Conservation (phyloP, 2,797 vertebrate species). For the Falco naumanni region DNA sequence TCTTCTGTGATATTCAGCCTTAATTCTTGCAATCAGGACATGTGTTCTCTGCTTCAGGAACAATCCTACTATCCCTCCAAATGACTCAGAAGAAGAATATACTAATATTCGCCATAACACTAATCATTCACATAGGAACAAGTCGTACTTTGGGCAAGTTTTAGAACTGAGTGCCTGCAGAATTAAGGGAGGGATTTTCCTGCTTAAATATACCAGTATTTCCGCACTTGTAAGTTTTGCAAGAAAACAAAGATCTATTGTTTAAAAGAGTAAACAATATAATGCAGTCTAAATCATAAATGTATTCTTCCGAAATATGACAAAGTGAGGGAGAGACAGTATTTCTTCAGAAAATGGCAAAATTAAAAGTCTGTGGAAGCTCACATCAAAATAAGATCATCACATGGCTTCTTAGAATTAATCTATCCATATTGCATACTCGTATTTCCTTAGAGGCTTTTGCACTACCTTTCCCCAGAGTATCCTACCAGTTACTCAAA, state of each 20-base stretch:
- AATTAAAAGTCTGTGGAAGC: not conserved
- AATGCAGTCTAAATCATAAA: not conserved
- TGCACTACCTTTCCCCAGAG: not conserved
- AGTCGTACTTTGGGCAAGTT: not conserved
- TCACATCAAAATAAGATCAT: not conserved
- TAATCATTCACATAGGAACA: not conserved
- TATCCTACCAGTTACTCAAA: not conserved
- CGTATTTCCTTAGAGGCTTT: not conserved
- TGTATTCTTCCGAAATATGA: not conserved
- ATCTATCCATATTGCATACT: not conserved
- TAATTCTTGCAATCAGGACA: slow-evolving; percentile 71
- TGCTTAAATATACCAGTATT: not conserved
- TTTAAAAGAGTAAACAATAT: not conserved
- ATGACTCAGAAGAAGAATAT: slow-evolving; percentile 25
- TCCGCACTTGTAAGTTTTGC: not conserved
- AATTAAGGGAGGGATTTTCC: not conserved
- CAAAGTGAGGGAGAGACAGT: not conserved
- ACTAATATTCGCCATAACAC: not conserved
- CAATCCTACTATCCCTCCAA: slow-evolving; percentile 35
- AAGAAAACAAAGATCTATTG: not conserved
- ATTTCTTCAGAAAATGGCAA: not conserved
- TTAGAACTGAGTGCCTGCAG: not conserved
- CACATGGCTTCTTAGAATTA: not conserved
- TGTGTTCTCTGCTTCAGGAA: slow-evolving; percentile 51
- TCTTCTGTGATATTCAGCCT: slow-evolving; percentile 71